Evolutionary conservation across 2,888 invertebrate genomes (phyloP).

Genomic region (Lucinisca nassula): DNA sequence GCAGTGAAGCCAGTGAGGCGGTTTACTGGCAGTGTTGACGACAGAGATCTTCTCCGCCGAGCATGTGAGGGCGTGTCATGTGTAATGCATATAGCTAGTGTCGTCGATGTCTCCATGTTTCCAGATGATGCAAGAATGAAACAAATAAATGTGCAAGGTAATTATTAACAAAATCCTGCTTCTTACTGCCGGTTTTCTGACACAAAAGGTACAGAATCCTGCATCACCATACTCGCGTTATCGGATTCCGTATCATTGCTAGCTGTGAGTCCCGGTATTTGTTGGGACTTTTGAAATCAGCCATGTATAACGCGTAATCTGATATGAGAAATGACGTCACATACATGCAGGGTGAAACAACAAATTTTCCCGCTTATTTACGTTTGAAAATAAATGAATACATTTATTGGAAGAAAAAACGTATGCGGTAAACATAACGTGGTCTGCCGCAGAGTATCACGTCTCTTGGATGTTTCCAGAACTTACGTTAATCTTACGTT

Average conservation of each 20-base stretch:
- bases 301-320: not conserved
- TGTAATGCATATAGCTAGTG: constrained; percentile 50
- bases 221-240: no score
- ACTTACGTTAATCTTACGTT: no score
- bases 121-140: constrained; percentile 12
- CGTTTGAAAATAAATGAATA: no score
- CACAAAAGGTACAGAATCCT: not conserved
- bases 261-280: not conserved
- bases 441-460: no score
- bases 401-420: no score
- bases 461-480: no score
- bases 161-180: no score
- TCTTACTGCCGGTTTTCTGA: not conserved
- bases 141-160: constrained; percentile 28
- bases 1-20: constrained; percentile 19
- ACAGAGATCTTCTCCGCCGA: constrained; percentile 5
- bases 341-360: not conserved
- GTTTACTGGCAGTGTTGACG: constrained; percentile 36
- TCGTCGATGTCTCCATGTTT: constrained; percentile 42
- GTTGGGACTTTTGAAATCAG: not conserved
- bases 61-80: constrained; percentile 42
- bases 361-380: no score
- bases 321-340: not conserved
- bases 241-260: not conserved
- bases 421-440: no score